Evolutionary conservation across 2,888 invertebrate species (phyloP), one percentile per base, ranked within the genome.

Genomic region (Caradrina clavipalpis): DNA sequence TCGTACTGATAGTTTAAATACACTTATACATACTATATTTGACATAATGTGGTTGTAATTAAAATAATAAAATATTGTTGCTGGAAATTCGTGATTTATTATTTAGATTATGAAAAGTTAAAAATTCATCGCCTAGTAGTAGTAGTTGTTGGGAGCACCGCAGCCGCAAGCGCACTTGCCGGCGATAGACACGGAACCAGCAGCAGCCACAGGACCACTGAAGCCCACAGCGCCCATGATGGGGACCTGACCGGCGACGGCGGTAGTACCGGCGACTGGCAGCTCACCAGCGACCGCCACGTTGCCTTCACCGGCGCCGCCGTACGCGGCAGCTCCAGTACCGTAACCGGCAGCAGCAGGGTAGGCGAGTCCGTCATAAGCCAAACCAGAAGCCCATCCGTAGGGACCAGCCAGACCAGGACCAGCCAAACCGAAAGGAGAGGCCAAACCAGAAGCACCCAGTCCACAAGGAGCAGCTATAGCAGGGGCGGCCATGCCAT

Each of bases 131-230:
- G 17, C 5, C 45, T 45, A 45, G 45, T 45, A 45, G 17, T 7
- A 17, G 49, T 49, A 49, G 49, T 49, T 19, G 49, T 49, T 17
- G 19, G 49, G 49, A 5, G 31, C 8, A 5, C 81, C 80, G 67
- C 88, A 86, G 3, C 87, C 87, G 68, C 91, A 89, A 0, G 85
- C 86, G 74, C 90, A 90, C 65, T 84, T 81, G n/a, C 90, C 91
- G 22, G 85, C 60, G 72, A 91, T 89, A 62, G 86, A 79, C 61
- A 91, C 91, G 13, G 83, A 64, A 42, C 92, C 92, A 71, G 82
- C 84, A 71, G 91, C 90, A 22, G 86, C 86, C 13, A 91, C 86
- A 39, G 73, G 69, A 19, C 91, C 92, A 10, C 90, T 83, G 81
- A 90, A 93, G 42, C 74, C 76, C 21, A 91, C 90, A 53, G 87